Evolutionary conservation across 1,140 invertebrate genomes (phyloP), one percentile per base, ranked within the genome.

Genomic region (Cydia splendana): DNA sequence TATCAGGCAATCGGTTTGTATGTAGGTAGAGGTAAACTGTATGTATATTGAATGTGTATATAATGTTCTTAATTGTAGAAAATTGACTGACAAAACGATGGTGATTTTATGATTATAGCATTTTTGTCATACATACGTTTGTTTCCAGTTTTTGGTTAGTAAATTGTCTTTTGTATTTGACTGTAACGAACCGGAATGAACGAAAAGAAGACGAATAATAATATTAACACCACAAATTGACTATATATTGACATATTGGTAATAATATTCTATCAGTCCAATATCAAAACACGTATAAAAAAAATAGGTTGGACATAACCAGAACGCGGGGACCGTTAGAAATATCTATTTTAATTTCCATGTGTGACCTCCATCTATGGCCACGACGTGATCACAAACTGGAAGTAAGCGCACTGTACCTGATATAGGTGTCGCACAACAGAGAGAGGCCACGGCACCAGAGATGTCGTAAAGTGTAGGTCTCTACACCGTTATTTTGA

Each of bases 21-120:
- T 62, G 67, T 65, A 79, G 75, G 67, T 65, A 79, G 75, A 75
- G 75, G 79, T 80, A 76, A 76, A 7, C 79, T 71, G 83, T 83
- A n/a, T 62, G 57, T 53, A 53, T 62, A 48, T 13, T 48, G 10
- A 77, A 82, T 86, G 79, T 86, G 83, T 88, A 88, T 82, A 86
- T 84, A 85, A 12, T n/a, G 77, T 81, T 75, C 45, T 81, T 81
- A 82, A 79, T 79, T 67, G 76, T 80, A 82, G 76, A 75, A 77
- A 82, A 84, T 81, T 73, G 88, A 89, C 88, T 88, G 87, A 89
- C 77, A 77, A 84, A 84, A 82, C 80, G 79, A 81, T 84, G 84
- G 84, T 86, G 86, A 87, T 86, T 81, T 65, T 74, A 62, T 18
- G 9, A 62, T 62, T 62, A 18, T 62, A 62, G 57, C 18, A 62